Evolutionary conservation across 92 coral and sea anemone species (phyloP).

Genomic region (Pocillopora grandis): DNA sequence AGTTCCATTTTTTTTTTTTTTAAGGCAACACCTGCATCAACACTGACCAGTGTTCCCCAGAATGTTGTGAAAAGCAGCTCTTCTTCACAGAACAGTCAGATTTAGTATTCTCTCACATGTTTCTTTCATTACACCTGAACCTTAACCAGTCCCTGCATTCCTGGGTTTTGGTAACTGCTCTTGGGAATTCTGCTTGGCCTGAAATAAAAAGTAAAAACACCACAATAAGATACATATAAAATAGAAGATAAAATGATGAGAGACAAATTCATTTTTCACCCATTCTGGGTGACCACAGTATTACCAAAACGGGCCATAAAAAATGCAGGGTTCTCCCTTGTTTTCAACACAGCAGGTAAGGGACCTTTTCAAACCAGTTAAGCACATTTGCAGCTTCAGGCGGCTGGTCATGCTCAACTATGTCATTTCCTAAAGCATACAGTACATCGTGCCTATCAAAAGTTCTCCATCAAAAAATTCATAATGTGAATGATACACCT

Average conservation of each 20-base stretch:
- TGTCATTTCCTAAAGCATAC: too few species aligned
- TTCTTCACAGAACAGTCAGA: neutral
- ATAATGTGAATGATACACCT: too few species aligned
- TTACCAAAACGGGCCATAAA: too few species aligned
- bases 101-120: neutral
- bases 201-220: neutral
- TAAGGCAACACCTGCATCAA: constrained; percentile 10
- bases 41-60: neutral
- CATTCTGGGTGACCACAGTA: too few species aligned
- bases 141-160: constrained; percentile 91
- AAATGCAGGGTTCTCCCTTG: too few species aligned
- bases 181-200: constrained; percentile 82
- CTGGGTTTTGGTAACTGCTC: constrained; percentile 75
- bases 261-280: too few species aligned
- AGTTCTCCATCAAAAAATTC: too few species aligned
- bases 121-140: constrained; percentile 70
- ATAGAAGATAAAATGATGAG: neutral
- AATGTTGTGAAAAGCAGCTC: constrained; percentile 31
- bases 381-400: too few species aligned
- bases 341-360: too few species aligned
- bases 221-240: neutral
- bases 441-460: too few species aligned
- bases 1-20: constrained; percentile 1
- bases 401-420: too few species aligned
- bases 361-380: too few species aligned